Conservation (phyloP, 2,888 invertebrate species). For the Eustalomyia histrio region DNA sequence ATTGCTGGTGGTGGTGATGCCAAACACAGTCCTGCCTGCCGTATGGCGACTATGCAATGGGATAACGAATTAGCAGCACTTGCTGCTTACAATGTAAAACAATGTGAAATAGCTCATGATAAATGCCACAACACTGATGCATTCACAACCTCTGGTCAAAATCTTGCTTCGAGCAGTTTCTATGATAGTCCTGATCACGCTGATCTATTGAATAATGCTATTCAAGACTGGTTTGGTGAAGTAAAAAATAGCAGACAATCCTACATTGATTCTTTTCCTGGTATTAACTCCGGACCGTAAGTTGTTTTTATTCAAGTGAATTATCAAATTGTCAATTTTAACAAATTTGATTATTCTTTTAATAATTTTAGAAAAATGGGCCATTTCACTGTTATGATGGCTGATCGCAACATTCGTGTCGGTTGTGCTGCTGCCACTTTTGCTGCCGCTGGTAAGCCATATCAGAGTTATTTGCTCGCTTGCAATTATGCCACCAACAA, state of each 20-base stretch:
- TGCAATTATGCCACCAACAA: conserved; percentile 72
- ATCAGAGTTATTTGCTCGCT: conserved; percentile 68
- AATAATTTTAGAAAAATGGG: conserved; percentile 73
- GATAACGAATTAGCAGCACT: conserved; percentile 72
- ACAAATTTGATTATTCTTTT: neutral
- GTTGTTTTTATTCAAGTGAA: conserved; percentile 42
- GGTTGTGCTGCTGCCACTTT: conserved; percentile 74
- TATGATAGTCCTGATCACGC: conserved; percentile 27
- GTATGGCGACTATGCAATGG: conserved; percentile 75
- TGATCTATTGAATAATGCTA: conserved; percentile 44
- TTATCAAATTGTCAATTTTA: neutral
- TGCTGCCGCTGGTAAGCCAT: conserved; percentile 24
- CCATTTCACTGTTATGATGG: conserved; percentile 75
- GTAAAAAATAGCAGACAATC: conserved; percentile 35
- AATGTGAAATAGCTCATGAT: conserved; percentile 72
- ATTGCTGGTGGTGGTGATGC: conserved; percentile 65
- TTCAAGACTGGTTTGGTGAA: conserved; percentile 73
- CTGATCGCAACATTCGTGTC: conserved; percentile 73
- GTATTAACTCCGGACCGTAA: conserved; percentile 47
- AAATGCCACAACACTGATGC: conserved; percentile 71
- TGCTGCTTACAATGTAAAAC: conserved; percentile 71
- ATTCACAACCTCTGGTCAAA: conserved; percentile 72
- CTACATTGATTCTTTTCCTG: conserved; percentile 65
- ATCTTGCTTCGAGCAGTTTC: conserved; percentile 68
- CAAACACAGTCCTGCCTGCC: conserved; percentile 67